A percentile compares a stretch with the other conserved stretches of the same genome.
Evolutionary conservation across 2,113 vertebrate genomes (phyloP).

Genomic region (Trichomycterus rosablanca): DNA sequence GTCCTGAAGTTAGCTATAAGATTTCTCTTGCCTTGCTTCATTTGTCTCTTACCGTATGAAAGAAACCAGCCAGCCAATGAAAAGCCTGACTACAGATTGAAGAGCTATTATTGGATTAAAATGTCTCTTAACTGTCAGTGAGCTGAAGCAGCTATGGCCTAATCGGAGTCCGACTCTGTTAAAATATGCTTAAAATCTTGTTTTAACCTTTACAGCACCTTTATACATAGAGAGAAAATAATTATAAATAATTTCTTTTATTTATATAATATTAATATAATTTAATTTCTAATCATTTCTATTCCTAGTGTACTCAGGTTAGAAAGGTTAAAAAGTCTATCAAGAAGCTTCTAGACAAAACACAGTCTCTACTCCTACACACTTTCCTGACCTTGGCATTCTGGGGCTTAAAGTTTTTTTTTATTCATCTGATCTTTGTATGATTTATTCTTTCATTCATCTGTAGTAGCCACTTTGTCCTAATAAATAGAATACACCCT

Average conservation of each 20-base stretch:
- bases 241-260: no score
- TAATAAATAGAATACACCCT: no score
- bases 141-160: neutral
- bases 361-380: slow-evolving; percentile 14
- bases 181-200: neutral
- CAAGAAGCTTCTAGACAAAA: slow-evolving; percentile 18
- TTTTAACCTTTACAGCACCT: no score
- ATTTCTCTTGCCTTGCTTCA: no score
- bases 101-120: slow-evolving; percentile 18
- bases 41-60: slow-evolving; percentile 2
- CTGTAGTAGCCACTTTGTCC: no score
- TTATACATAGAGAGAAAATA: no score
- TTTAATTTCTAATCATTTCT: no score
- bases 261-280: no score
- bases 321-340: no score
- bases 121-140: slow-evolving; percentile 19
- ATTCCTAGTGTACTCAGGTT: no score
- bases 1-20: no score
- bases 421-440: neutral
- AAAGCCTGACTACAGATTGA: slow-evolving; percentile 22
- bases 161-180: neutral
- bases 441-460: neutral
- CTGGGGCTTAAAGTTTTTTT: neutral
- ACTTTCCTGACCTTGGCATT: slow-evolving; percentile 24
- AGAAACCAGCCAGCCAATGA: slow-evolving; percentile 24